phyloP scores from a whole-genome alignment of 1,140 invertebrate genomes.

The Cherax destructor region DNA sequence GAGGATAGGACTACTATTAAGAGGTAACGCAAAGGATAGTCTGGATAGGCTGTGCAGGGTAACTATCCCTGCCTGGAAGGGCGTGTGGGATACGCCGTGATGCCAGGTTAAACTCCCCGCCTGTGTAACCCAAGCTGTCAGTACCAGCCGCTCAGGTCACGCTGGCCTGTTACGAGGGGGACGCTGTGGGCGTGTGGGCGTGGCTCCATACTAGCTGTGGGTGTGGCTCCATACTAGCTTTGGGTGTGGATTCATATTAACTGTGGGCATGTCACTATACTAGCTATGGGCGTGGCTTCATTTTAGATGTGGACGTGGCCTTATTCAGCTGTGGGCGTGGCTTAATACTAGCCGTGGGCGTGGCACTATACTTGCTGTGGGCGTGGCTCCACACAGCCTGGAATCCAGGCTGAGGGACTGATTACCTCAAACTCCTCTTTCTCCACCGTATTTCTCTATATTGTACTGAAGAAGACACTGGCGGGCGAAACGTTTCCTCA shows the following conservation, averaged over 20 bases:
- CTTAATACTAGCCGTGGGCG: not conserved
- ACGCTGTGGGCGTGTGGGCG: not conserved
- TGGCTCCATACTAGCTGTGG: not conserved
- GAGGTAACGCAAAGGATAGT: too few relatives aligned
- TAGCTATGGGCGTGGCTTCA: not conserved
- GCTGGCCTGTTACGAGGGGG: slow-evolving; percentile 7
- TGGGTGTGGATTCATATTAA: not conserved
- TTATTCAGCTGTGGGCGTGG: not conserved
- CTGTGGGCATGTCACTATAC: not conserved
- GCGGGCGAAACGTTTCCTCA: too few relatives aligned
- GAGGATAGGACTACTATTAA: too few relatives aligned
- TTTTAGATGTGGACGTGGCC: not conserved
- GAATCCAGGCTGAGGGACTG: too few relatives aligned
- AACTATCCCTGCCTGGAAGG: too few relatives aligned
- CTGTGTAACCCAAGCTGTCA: slow-evolving; percentile 60
- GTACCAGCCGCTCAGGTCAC: slow-evolving; percentile 45
- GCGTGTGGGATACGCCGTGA: slow-evolving; percentile 33
- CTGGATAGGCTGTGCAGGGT: too few relatives aligned
- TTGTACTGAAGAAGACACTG: too few relatives aligned
- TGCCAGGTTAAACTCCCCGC: not conserved
- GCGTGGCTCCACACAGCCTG: too few relatives aligned
- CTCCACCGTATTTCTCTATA: too few relatives aligned
- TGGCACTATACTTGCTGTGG: not conserved
- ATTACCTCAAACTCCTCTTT: too few relatives aligned
- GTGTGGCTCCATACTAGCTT: too few relatives aligned